Evolutionary conservation across 2,113 vertebrate genomes (phyloP), one percentile per base, ranked within the genome.

Genomic region (Apteryx owenii): DNA sequence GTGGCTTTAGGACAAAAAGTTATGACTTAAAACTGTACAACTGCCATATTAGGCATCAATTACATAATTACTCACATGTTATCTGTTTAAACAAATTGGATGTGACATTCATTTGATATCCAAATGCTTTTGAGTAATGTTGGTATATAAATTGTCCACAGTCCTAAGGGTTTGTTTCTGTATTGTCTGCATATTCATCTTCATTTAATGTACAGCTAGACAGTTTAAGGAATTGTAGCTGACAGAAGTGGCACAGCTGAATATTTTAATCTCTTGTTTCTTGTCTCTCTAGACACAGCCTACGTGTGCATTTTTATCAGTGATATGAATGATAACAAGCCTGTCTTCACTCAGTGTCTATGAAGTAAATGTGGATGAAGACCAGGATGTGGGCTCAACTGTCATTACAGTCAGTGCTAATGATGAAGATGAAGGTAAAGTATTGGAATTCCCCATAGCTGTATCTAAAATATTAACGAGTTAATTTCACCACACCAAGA

Each of bases 271-370:
- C 93, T 97, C 88, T 85, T 86, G 86, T 95, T 96, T 97, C 94
- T 79, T 88, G 83, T 95, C 95, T 85, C 95, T 78, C 94, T 97
- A 99, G 99, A 99, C 98, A 99, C 98, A 0, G 98, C 98, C 40
- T 99, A 98, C 9, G 98, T 99, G 90, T 98, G 97, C 4, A 65
- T 99, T 90, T 99, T 98, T 87, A 98, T 99, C 98, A 99, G 98
- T 3, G 99, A 99, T 12, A 98, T 99, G 89, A 99, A 99, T 58
- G 99, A 99, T 97, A 99, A 99, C 98, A 99, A 98, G 97, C 99
- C 99, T 6, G 80, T 98, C 26, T 99, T 99, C 68, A 96, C 98
- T 33, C 98, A 98, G 95, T 0, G 94, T 98, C 68, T 99, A 99
- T 75, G 98, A 99, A 95, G 98, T 98, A 8, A 98, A 97, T 51